These are phyloP conservation scores for Epistrophe grossulariae DNA, from an alignment of 2,888 invertebrate species.

Conservation along the genomic window DNA sequence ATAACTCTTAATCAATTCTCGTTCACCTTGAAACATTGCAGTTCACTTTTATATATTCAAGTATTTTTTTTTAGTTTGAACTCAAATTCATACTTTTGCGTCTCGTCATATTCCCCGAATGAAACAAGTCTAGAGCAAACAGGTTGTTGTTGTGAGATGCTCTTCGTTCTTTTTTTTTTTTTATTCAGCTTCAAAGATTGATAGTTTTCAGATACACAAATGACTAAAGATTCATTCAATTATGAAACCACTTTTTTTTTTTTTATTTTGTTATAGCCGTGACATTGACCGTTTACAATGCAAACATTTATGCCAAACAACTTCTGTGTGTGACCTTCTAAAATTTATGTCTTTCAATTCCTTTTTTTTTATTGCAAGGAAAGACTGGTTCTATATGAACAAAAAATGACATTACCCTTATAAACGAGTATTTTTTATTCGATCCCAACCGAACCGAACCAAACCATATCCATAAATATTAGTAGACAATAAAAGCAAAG, in stretches of 20 bases:
- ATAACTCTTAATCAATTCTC: neutral
- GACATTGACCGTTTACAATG: conserved; percentile 10
- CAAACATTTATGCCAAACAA: neutral
- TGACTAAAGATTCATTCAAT: neutral
- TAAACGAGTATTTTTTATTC: no score
- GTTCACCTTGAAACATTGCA: conserved; percentile 27
- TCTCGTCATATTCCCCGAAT: neutral
- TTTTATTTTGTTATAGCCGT: neutral
- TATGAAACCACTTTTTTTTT: neutral
- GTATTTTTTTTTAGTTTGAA: neutral
- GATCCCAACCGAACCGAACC: no score
- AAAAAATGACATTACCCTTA: no score
- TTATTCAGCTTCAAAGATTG: neutral
- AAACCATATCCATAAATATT: no score
- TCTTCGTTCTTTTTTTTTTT: neutral
- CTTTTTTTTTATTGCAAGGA: neutral
- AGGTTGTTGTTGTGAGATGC: conserved; percentile 5
- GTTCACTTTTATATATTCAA: neutral
- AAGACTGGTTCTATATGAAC: neutral
- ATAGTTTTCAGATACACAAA: neutral
- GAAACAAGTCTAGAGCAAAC: neutral
- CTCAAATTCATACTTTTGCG: neutral
- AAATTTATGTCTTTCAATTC: neutral
- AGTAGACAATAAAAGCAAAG: no score
- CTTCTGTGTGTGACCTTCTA: neutral